Evolutionary conservation across 2,888 invertebrate genomes (phyloP).

Genomic region (Conistra vaccinii): DNA sequence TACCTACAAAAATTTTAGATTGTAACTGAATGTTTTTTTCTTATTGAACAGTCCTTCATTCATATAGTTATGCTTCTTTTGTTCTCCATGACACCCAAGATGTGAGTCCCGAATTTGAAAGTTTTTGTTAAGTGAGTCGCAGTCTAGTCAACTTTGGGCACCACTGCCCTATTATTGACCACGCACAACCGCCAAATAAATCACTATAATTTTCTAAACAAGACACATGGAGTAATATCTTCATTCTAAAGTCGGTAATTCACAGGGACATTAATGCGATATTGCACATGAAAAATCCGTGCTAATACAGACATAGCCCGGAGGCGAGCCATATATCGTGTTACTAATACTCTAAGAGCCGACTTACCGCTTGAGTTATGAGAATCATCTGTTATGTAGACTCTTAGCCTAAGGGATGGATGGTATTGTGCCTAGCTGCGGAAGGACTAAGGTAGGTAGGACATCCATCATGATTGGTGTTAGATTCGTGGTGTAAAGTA

Average conservation of each 20-base stretch:
- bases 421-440: constrained; percentile 40
- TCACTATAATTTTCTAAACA: constrained; percentile 47
- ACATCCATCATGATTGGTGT: constrained; percentile 53
- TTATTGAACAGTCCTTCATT: too few relatives aligned
- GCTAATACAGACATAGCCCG: constrained; percentile 58
- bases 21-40: too few relatives aligned
- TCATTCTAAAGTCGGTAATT: constrained; percentile 24
- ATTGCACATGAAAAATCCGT: constrained; percentile 57
- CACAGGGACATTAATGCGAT: constrained; percentile 43
- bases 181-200: constrained; percentile 17
- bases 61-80: too few relatives aligned
- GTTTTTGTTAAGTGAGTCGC: too few relatives aligned
- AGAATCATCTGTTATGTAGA: constrained; percentile 57
- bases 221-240: constrained; percentile 19
- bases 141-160: too few relatives aligned
- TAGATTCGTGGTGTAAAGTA: constrained; percentile 28
- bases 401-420: constrained; percentile 58
- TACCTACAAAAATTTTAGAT: too few relatives aligned
- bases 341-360: constrained; percentile 57
- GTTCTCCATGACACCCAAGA: too few relatives aligned
- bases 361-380: constrained; percentile 66
- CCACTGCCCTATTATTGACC: constrained; percentile 1
- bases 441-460: constrained; percentile 37
- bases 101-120: too few relatives aligned
- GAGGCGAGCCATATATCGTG: constrained; percentile 58